Conservation (phyloP, 92 coral and sea anemone species). For the Paragorgia papillata region DNA sequence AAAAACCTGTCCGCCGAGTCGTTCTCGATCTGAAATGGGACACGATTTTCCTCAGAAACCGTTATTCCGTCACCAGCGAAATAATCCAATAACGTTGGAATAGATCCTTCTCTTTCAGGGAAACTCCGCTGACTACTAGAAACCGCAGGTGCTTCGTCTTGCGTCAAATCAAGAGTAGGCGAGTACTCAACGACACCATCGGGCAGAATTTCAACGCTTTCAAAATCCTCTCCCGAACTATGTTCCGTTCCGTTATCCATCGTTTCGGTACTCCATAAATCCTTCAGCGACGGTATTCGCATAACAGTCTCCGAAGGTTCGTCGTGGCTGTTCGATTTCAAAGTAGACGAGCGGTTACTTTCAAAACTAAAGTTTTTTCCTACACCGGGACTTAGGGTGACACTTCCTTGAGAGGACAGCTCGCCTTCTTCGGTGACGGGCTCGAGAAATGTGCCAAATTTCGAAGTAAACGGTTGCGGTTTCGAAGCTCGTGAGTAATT, state of each 20-base stretch:
- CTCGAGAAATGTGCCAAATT: constrained; percentile 74
- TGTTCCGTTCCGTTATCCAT: neutral
- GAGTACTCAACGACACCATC: neutral
- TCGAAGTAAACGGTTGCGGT: constrained; percentile 5
- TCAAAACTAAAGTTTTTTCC: constrained; percentile 64
- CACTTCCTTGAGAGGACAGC: constrained; percentile 91
- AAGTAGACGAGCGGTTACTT: constrained; percentile 36
- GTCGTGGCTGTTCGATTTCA: constrained; percentile 30
- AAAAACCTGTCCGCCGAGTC: neutral
- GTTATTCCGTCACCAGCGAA: constrained; percentile 1
- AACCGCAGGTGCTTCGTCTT: neutral
- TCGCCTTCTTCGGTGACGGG: constrained; percentile 91
- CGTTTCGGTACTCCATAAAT: constrained; percentile 5
- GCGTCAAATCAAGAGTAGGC: neutral
- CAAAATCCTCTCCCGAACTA: neutral
- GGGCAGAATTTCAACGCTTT: neutral
- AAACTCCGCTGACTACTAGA: constrained; percentile 1
- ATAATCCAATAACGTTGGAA: constrained; percentile 10
- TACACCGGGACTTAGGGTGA: constrained; percentile 65
- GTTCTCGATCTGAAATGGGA: neutral
- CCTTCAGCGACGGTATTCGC: constrained; percentile 31
- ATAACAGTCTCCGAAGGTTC: neutral
- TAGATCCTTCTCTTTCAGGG: neutral
- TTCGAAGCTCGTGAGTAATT: neutral
- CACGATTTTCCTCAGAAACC: neutral